phyloP scores from a whole-genome alignment of 2,888 invertebrate genomes.

The Apodemia zela region DNA sequence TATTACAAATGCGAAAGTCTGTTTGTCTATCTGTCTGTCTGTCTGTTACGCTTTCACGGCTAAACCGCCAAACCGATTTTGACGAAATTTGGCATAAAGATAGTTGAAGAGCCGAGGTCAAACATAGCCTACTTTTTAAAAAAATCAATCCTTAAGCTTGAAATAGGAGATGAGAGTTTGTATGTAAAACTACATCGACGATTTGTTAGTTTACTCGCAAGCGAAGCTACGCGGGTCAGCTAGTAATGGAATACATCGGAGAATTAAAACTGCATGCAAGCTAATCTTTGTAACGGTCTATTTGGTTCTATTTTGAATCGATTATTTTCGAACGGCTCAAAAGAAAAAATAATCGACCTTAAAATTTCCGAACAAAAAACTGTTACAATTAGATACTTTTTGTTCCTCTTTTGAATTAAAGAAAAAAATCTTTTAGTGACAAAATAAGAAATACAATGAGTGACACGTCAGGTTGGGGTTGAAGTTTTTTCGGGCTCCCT shows the following conservation, averaged over 20 bases:
- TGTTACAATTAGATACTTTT: constrained; percentile 77
- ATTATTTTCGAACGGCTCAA: constrained; percentile 42
- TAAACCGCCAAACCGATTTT: too few species aligned
- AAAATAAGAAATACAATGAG: constrained; percentile 67
- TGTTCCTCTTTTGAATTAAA: constrained; percentile 62
- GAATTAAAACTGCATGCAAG: constrained; percentile 23
- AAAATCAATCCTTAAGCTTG: too few species aligned
- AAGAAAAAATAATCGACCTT: constrained; percentile 69
- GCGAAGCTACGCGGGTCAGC: too few species aligned
- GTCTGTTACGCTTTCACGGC: too few species aligned
- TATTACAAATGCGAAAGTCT: too few species aligned
- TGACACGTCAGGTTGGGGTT: constrained; percentile 69
- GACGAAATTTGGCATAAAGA: too few species aligned
- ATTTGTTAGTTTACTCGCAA: too few species aligned
- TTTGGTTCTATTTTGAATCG: constrained; percentile 33
- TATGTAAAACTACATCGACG: too few species aligned
- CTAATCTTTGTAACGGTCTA: constrained; percentile 37
- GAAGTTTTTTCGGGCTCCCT: constrained; percentile 45
- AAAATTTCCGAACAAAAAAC: constrained; percentile 69
- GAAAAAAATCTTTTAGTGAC: constrained; percentile 70
- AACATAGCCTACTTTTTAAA: too few species aligned
- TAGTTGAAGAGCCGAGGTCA: too few species aligned
- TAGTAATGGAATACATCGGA: not conserved
- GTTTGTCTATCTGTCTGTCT: too few species aligned
- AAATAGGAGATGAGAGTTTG: too few species aligned